phyloP scores from a whole-genome alignment of 2,797 vertebrate genomes.

The Thalassophryne amazonica region DNA sequence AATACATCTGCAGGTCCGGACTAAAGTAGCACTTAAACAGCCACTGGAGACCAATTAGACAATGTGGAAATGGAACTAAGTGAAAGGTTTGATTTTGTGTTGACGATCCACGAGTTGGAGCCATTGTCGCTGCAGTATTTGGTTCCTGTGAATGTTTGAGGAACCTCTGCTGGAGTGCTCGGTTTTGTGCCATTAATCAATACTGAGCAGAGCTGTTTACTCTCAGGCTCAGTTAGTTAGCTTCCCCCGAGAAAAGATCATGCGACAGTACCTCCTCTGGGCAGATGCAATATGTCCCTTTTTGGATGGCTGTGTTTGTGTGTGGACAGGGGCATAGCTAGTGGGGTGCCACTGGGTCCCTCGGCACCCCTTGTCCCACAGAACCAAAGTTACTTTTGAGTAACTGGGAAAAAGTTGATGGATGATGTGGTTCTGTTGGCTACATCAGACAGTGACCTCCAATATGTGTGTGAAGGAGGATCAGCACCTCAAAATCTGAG shows the following conservation, averaged over 20 bases:
- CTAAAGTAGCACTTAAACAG: conserved; percentile 19
- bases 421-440: too few relatives aligned
- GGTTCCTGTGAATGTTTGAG: conserved; percentile 33
- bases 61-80: conserved; percentile 20
- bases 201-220: conserved; percentile 58
- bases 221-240: conserved; percentile 49
- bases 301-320: conserved; percentile 31
- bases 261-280: conserved; percentile 41
- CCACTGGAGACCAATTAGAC: conserved; percentile 29
- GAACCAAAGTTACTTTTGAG: too few relatives aligned
- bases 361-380: too few relatives aligned
- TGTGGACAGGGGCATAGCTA: conserved; percentile 2
- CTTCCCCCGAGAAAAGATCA: conserved; percentile 46
- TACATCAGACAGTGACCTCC: too few relatives aligned
- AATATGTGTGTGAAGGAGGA: too few relatives aligned
- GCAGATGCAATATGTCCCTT: conserved; percentile 46
- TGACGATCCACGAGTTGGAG: conserved; percentile 5
- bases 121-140: conserved; percentile 15
- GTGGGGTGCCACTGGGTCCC: not conserved
- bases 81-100: conserved; percentile 23
- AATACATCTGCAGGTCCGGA: not conserved
- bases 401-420: too few relatives aligned
- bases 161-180: conserved; percentile 39
- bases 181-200: conserved; percentile 60
- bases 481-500: too few relatives aligned